These are phyloP conservation scores for Ecdyonurus torrentis DNA, from an alignment of 2,888 invertebrate genomes.

Conservation along the genomic window DNA sequence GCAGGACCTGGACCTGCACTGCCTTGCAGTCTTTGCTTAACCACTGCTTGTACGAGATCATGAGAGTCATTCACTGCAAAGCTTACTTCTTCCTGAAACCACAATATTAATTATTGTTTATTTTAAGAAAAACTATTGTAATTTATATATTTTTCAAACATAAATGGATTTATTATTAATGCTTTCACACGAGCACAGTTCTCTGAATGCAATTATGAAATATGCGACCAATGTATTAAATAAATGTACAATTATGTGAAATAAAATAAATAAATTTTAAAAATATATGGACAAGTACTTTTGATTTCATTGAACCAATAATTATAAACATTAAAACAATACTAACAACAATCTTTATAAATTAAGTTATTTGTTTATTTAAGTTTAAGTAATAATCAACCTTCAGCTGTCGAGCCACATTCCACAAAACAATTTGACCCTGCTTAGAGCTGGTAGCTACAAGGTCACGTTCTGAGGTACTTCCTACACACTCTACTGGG, in stretches of 20 bases:
- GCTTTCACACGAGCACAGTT: too few relatives aligned
- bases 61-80: not conserved
- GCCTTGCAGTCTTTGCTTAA: not conserved
- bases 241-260: too few relatives aligned
- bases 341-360: not conserved
- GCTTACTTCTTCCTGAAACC: not conserved
- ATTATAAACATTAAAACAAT: not conserved
- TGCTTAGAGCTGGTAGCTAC: slow-evolving; percentile 31
- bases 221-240: too few relatives aligned
- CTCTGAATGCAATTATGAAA: too few relatives aligned
- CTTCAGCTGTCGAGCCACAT: slow-evolving; percentile 61
- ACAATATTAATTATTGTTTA: not conserved
- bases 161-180: too few relatives aligned
- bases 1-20: not conserved
- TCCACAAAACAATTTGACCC: slow-evolving; percentile 60
- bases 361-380: not conserved
- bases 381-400: too few relatives aligned
- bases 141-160: too few relatives aligned
- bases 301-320: too few relatives aligned
- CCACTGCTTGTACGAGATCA: not conserved
- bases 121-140: too few relatives aligned
- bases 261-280: too few relatives aligned
- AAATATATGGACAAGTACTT: too few relatives aligned
- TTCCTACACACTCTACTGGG: slow-evolving; percentile 33
- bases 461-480: slow-evolving; percentile 31